Base-by-base conservation (phyloP, 2,797 vertebrate species). In the Aphelocoma californica region DNA sequence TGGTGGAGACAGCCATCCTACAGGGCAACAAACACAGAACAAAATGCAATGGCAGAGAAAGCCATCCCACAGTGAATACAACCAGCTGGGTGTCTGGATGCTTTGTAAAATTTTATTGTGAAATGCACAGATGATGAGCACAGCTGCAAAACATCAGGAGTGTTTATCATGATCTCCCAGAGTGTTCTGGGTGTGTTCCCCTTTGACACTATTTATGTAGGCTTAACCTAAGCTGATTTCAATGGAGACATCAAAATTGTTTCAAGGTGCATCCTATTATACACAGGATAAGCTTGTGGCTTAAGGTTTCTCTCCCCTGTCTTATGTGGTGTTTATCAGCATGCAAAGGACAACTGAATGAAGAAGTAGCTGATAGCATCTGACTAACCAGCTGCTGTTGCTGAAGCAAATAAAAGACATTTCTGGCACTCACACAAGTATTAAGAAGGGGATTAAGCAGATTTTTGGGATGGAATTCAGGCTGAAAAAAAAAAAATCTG, bases 51-150 rank as follows among this genome's bases (percentile, higher is more conserved):
- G 18, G 8, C 79, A 50, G 73, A 94, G 86, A 94, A 95, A 97
- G 62, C 57, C 96, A 90, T 97, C 96, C 98, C 95, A 66, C 93
- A 96, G 62, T 97, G 97, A 98, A 98, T 98, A 97, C 97, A 98
- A 97, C 97, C 98, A 98, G 98, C 98, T 98, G 98, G 98, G 97
- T 95, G 96, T 97, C 97, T 98, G 94, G 98, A 98, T 73, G 98
- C 97, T 98, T 97, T 97, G 97, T 99, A 98, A 98, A 98, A 97
- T 98, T 99, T 98, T 98, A 98, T 98, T 98, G 98, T 98, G 98
- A 98, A 98, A 98, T 97, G 97, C 97, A 97, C 97, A 98, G 98
- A 98, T 97, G 98, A 99, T 98, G 97, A 97, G 93, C 96, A 98
- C 98, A 98, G 98, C 99, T 99, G 98, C 96, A 98, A 97, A 96